These are phyloP conservation scores for Myioborus miniatus DNA, from an alignment of 2,797 vertebrate species.

Conservation along the genomic window DNA sequence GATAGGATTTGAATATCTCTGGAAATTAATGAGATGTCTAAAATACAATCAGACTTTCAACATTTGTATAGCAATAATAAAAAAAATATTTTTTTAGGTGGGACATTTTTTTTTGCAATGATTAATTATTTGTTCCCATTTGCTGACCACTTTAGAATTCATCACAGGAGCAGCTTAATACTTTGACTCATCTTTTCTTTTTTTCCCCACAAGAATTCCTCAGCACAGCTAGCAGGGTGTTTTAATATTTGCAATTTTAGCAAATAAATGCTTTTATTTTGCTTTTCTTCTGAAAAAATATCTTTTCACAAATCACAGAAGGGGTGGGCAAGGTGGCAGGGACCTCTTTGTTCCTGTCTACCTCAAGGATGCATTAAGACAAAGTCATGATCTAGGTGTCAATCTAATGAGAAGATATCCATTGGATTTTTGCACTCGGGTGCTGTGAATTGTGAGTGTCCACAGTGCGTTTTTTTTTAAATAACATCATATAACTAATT, in stretches of 20 bases:
- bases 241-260: not conserved
- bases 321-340: not conserved
- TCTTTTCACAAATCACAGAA: not conserved
- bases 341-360: rapidly evolving
- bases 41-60: not conserved
- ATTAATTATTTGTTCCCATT: not conserved
- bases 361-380: not conserved
- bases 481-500: not conserved
- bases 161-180: not conserved
- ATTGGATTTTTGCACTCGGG: not conserved
- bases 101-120: not conserved
- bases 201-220: not conserved
- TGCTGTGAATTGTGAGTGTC: not conserved
- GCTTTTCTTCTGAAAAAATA: not conserved
- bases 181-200: not conserved
- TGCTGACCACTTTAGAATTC: not conserved
- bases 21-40: not conserved
- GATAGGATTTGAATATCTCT: not conserved
- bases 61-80: not conserved
- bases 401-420: not conserved
- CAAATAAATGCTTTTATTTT: not conserved
- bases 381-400: not conserved
- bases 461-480: not conserved
- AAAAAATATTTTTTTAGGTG: not conserved
- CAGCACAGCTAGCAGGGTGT: not conserved